Evolutionary conservation across 37 sponge, comb jelly and placozoan genomes (phyloP).

Genomic region (Haliclona indistincta): DNA sequence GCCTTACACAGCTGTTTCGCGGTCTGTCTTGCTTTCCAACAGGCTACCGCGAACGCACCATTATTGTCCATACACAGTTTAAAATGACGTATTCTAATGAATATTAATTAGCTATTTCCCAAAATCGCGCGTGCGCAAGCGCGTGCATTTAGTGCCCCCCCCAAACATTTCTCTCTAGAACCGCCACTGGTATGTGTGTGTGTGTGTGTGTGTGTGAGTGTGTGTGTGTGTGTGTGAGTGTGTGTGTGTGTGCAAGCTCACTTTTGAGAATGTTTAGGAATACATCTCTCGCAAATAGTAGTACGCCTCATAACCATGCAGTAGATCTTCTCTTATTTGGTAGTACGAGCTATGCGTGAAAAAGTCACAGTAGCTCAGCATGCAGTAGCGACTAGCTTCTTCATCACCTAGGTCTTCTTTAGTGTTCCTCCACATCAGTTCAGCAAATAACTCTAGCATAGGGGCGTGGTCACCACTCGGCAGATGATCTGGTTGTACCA

Average conservation of each 20-base stretch:
- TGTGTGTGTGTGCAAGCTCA: neutral
- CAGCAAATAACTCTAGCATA: constrained; percentile 43
- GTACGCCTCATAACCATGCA: constrained; percentile 81
- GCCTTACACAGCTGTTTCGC: too few species aligned
- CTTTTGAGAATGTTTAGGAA: neutral
- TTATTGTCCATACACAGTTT: too few species aligned
- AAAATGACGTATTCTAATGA: too few species aligned
- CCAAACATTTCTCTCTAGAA: too few species aligned
- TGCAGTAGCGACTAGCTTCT: neutral
- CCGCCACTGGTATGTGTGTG: too few species aligned
- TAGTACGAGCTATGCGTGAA: constrained; percentile 32
- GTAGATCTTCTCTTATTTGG: constrained; percentile 67
- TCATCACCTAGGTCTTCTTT: constrained; percentile 78
- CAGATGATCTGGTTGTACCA: constrained; percentile 65
- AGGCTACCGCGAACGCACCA: too few species aligned
- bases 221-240: too few species aligned
- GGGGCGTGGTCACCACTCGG: constrained; percentile 27
- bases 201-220: too few species aligned
- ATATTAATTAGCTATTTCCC: too few species aligned
- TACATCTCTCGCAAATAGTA: constrained; percentile 75
- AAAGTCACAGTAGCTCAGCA: neutral
- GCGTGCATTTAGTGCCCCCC: too few species aligned
- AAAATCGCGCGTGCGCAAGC: too few species aligned
- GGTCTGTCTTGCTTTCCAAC: too few species aligned
- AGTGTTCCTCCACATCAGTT: constrained; percentile 75